Conservation (phyloP, 2,113 vertebrate species). For the Cololabis saira region DNA sequence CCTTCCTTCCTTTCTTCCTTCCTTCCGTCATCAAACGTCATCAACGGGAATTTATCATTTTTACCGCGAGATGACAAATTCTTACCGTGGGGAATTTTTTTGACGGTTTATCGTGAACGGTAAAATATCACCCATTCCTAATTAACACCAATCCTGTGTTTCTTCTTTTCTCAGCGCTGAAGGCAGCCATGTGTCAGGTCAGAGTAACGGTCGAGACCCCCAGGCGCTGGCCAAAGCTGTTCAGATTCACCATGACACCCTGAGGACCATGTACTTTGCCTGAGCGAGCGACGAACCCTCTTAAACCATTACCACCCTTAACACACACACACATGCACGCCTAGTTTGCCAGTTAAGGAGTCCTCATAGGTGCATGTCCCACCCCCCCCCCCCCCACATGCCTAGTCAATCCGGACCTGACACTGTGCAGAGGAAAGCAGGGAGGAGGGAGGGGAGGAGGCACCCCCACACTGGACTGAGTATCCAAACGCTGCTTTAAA, state of each 20-base stretch:
- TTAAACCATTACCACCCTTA: constrained; percentile 50
- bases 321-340: constrained; percentile 51
- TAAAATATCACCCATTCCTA: too few relatives aligned
- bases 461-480: constrained; percentile 76
- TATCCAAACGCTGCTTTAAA: constrained; percentile 80
- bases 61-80: too few relatives aligned
- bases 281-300: constrained; percentile 81
- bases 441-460: constrained; percentile 68
- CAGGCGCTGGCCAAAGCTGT: constrained; percentile 99
- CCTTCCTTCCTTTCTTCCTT: too few relatives aligned
- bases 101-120: too few relatives aligned
- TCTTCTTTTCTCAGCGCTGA: constrained; percentile 85
- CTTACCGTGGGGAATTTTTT: too few relatives aligned
- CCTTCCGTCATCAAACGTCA: too few relatives aligned
- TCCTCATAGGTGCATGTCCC: constrained; percentile 83
- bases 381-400: constrained; percentile 47
- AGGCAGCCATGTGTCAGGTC: constrained; percentile 99
- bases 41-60: too few relatives aligned
- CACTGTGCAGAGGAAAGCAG: constrained; percentile 86
- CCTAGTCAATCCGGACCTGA: constrained; percentile 86
- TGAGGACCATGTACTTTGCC: constrained; percentile 99
- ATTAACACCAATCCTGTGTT: too few relatives aligned
- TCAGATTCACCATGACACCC: constrained; percentile 99
- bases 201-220: constrained; percentile 98
- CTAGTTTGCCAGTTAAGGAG: constrained; percentile 77